Evolutionary conservation across 92 coral and sea anemone genomes (phyloP), one percentile per base, ranked within the genome.

Genomic region (Phenganax stokvisi): DNA sequence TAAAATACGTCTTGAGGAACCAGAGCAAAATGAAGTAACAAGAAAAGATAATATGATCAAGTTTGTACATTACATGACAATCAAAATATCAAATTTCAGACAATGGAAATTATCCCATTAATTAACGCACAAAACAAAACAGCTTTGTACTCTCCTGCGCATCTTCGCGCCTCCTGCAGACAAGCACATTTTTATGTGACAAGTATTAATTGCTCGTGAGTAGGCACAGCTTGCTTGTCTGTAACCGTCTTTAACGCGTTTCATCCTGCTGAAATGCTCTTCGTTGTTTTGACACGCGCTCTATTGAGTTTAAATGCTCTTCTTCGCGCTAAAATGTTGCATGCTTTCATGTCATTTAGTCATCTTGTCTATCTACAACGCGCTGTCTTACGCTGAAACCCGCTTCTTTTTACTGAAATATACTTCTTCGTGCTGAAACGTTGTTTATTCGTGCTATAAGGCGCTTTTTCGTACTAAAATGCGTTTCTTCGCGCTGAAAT

Each of bases 1-100:
- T 68, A 89, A 86, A 65, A 89, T 94, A 67, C 90, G 87, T 60
- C 75, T 85, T 55, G 90, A 91, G 80, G 89, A 91, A 59, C 94
- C 93, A 9, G 88, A 72, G 28, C 80, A 82, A 9, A 73, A 63
- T 27, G 63, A 79, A 54, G 77, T 90, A 0, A 75, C 98, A 30
- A 84, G 86, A 57, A 84, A 85, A 58, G 84, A 64, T 0, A 85
- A 89, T 57, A 83, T 87, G 0, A 80, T 91, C 12, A 87, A 55
- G 97, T 91, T 58, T 64, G 87, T 51, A 51, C 9, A 37, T 37
- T 37, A 5, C 47, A 37, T 37, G 47, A 37, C 47, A 37, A 37
- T 37, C 2, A 37, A 37, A 37, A 37, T 37, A 37, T 37, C 47
- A 37, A 37, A 37, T 37, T 37, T 37, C 47, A 37, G 47, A 37